Evolutionary conservation across 2,113 vertebrate species (phyloP).

Genomic region (Cnemophilus loriae): DNA sequence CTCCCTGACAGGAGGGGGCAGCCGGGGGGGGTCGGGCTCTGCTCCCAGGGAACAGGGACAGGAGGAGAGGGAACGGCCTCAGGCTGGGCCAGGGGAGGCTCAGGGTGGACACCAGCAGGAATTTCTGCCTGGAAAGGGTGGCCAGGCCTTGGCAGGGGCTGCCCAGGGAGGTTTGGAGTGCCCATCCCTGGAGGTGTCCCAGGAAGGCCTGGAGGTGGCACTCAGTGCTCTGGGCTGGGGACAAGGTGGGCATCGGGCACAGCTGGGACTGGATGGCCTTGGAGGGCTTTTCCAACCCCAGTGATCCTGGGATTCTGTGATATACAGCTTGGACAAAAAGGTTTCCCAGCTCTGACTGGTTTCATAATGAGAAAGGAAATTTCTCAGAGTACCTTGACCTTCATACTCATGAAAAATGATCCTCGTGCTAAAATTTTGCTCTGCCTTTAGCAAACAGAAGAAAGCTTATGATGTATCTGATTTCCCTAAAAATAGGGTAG

Average conservation of each 20-base stretch:
- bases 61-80: not conserved
- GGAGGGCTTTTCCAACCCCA: rapidly evolving
- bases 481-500: not conserved
- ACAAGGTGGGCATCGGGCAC: not conserved
- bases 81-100: not conserved
- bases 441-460: not conserved
- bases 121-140: not conserved
- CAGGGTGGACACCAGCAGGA: not conserved
- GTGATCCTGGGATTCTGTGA: rapidly evolving
- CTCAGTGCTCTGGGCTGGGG: not conserved
- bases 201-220: not conserved
- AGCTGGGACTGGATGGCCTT: rapidly evolving
- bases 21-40: too few relatives aligned
- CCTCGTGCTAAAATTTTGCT: not conserved
- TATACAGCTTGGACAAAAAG: not conserved
- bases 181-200: not conserved
- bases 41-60: too few relatives aligned
- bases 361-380: not conserved
- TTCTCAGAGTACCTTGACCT: not conserved
- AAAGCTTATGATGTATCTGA: not conserved
- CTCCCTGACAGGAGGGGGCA: not conserved
- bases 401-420: not conserved
- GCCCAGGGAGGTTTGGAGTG: not conserved
- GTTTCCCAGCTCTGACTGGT: not conserved
- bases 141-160: not conserved